Base-by-base conservation (phyloP, 2,888 invertebrate species). In the Chrysolina oricalcia region DNA sequence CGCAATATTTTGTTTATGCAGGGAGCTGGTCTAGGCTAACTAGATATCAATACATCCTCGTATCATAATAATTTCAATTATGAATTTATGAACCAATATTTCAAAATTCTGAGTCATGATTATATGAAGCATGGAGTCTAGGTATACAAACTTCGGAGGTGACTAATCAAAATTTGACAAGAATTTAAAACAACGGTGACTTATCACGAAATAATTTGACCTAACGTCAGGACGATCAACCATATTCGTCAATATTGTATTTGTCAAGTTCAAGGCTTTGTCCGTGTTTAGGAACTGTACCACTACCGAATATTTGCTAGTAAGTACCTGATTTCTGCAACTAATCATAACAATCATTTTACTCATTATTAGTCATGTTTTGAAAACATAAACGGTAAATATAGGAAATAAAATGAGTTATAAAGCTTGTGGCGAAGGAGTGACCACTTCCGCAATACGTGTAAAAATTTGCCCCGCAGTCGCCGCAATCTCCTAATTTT, bases 261-360 rank as follows among this genome's bases (percentile, higher is more conserved):
- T n/a, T 35, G 59, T 59, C 59, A 59, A 59, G 59, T 27, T 59
- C 59, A 59, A 59, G 59, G 59, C 15, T 59, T 27, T 13, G 11
- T 53, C 53, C 11, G 11, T 21, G 27, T 59, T 59, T 59, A 27
- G 8, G 59, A n/a, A 59, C 35, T 4, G 19, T n/a, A 15, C 0
- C 35, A 53, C 23, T 13, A 6, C 27, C 59, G 8, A 59, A 1
- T 59, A 35, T 27, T 59, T 59, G 15, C 9, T n/a, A 35, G 27
- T 27, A 27, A 2, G 6, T 35, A 35, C 8, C 27, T 56, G 8
- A 59, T 27, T 59, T 10, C 59, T 35, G 59, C 23, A n/a, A 6
- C 15, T 15, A 35, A 59, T n/a, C 35, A 59, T n/a, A 59, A 59
- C 35, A 59, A 27, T n/a, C 15, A 15, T n/a, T n/a, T n/a, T 27